A percentile compares a stretch with the other conserved stretches of the same genome.
These are phyloP conservation scores for Gymnorhina tibicen DNA, from an alignment of 2,113 vertebrate genomes.

Conservation along the genomic window DNA sequence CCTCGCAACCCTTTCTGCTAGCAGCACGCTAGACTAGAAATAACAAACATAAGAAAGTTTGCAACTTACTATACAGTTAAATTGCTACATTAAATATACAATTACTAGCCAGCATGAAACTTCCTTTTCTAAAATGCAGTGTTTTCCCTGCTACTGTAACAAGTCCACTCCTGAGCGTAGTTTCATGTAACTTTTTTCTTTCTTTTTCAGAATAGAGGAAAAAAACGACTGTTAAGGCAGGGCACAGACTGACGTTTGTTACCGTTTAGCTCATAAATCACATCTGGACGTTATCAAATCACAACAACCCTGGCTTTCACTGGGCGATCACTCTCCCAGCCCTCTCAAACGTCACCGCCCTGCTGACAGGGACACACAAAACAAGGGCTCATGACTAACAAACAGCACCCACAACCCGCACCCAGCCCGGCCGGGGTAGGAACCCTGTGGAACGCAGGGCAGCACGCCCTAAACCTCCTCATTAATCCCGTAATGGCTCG, in stretches of 20 bases:
- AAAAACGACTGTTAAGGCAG: fast-evolving
- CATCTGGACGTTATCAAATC: not conserved
- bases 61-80: fast-evolving
- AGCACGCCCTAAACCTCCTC: fast-evolving
- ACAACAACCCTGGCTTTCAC: fast-evolving
- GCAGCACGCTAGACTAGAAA: fast-evolving
- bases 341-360: not conserved
- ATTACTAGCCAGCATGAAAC: not conserved
- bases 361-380: not conserved
- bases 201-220: fast-evolving
- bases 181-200: fast-evolving
- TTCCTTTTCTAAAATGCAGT: not conserved
- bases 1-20: no score
- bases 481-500: fast-evolving
- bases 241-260: not conserved
- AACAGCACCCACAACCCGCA: not conserved
- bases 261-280: not conserved
- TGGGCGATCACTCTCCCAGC: fast-evolving
- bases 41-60: not conserved
- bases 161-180: fast-evolving
- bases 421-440: not conserved
- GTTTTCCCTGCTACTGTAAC: not conserved
- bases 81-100: not conserved
- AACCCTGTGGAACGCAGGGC: fast-evolving
- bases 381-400: not conserved